Evolutionary conservation across 2,888 invertebrate genomes (phyloP).

Genomic region (Drosophila demipolita): DNA sequence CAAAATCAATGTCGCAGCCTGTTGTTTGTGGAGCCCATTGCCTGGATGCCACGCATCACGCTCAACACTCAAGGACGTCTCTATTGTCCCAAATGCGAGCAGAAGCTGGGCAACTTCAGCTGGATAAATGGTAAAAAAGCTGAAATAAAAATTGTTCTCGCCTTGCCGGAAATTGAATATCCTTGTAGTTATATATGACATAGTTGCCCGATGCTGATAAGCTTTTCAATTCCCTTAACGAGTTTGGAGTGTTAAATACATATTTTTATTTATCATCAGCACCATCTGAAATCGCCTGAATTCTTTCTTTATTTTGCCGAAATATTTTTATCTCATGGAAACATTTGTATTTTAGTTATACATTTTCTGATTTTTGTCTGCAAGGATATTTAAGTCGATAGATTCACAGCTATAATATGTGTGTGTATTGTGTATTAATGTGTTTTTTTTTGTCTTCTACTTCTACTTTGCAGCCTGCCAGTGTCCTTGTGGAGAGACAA

Average conservation of each 20-base stretch:
- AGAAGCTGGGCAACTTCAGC: constrained; percentile 95
- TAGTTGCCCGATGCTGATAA: not conserved
- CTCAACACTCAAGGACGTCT: constrained; percentile 92
- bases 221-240: not conserved
- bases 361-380: not conserved
- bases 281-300: not conserved
- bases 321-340: not conserved
- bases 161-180: not conserved
- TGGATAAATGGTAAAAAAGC: constrained; percentile 91
- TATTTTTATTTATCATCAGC: not conserved
- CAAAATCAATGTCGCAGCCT: constrained; percentile 88
- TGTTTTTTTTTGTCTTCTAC: not conserved
- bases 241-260: not conserved
- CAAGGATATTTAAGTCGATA: not conserved
- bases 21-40: constrained; percentile 94
- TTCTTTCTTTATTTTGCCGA: too few relatives aligned
- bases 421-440: not conserved
- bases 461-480: constrained; percentile 88
- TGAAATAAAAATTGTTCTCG: not conserved
- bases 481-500: constrained; percentile 95
- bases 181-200: not conserved
- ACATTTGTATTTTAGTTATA: not conserved
- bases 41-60: constrained; percentile 93
- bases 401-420: not conserved
- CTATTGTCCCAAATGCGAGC: constrained; percentile 93